phyloP scores from a whole-genome alignment of 2,797 vertebrate genomes.

The Sphenopsis melanotis region DNA sequence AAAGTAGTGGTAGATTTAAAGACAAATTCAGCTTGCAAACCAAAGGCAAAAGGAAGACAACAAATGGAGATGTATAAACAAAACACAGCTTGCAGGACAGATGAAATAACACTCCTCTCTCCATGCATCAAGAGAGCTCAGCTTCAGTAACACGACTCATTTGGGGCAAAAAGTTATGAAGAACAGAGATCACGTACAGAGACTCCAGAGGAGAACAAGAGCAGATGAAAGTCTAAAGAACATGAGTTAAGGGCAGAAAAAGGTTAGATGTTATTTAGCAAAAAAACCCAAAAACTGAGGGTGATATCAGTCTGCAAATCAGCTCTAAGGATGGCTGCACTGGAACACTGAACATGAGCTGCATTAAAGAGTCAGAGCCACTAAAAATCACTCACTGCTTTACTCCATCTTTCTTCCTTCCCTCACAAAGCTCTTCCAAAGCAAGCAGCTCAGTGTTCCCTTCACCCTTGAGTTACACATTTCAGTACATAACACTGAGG shows the following conservation, averaged over 20 bases:
- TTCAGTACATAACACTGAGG: neutral
- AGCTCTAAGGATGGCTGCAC: neutral
- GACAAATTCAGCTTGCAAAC: neutral
- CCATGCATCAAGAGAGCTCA: neutral
- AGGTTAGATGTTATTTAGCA: neutral
- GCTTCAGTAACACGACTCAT: neutral
- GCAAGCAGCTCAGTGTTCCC: neutral
- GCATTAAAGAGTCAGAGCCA: neutral
- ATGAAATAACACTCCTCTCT: conserved; percentile 20
- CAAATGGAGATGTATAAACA: conserved; percentile 7
- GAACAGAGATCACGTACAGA: neutral
- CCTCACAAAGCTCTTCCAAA: neutral
- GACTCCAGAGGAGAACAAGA: neutral
- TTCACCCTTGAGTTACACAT: fast-evolving
- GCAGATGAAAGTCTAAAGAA: neutral
- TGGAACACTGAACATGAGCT: neutral
- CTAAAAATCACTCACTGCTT: neutral
- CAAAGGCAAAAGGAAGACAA: neutral
- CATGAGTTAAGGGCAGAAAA: neutral
- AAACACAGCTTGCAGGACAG: conserved; percentile 36
- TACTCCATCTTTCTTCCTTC: neutral
- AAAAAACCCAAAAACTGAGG: neutral
- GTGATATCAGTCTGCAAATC: neutral
- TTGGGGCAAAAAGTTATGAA: neutral
- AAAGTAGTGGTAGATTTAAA: neutral